A percentile compares a stretch with the other conserved stretches of the same genome.
Evolutionary conservation across 2,797 vertebrate species (phyloP).

Genomic region (Chiloscyllium punctatum): DNA sequence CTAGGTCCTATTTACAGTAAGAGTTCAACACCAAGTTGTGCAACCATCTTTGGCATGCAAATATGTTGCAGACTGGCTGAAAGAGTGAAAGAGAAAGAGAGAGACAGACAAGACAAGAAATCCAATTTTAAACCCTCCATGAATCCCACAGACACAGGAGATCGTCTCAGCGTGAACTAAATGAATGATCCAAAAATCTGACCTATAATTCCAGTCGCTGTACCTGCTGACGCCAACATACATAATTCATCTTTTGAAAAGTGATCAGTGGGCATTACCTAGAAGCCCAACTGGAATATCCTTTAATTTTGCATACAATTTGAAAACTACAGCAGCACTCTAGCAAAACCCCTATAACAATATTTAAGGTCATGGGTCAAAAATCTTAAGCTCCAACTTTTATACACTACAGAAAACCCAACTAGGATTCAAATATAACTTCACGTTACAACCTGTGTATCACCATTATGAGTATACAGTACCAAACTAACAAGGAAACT

Average conservation of each 20-base stretch:
- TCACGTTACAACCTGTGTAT: background rate
- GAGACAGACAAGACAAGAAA: background rate
- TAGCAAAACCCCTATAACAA: background rate
- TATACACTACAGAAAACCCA: too few species aligned
- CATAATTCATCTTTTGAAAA: background rate
- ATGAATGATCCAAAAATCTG: background rate
- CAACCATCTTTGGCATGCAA: background rate
- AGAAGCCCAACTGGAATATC: background rate
- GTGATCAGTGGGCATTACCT: background rate
- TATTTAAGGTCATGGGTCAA: background rate
- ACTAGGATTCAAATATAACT: too few species aligned
- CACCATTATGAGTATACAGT: background rate
- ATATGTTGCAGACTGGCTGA: background rate
- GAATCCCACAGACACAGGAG: background rate
- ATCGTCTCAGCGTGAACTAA: background rate
- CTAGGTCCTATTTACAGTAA: slow-evolving; percentile 16
- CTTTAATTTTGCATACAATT: background rate
- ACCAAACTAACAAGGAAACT: background rate
- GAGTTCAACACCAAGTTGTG: background rate
- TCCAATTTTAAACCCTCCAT: background rate
- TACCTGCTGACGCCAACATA: background rate
- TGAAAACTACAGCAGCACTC: background rate
- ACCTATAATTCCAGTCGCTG: background rate
- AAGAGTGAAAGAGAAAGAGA: background rate
- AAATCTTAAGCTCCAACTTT: too few species aligned